These are phyloP conservation scores for Ptychobarbus kaznakovi DNA, from an alignment of 2,797 vertebrate genomes.

Conservation along the genomic window DNA sequence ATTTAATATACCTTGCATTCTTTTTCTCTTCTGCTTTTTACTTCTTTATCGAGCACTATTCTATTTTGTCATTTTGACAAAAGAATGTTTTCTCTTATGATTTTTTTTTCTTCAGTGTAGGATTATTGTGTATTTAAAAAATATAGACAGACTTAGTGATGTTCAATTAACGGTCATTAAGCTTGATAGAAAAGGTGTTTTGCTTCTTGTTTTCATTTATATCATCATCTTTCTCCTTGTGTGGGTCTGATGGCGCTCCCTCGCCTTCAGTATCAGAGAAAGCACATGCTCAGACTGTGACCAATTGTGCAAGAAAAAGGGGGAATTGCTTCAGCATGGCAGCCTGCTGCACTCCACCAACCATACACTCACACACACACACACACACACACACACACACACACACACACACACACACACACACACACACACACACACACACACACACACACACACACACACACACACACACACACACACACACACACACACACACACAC, in stretches of 20 bases:
- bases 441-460: slow-evolving; percentile 24
- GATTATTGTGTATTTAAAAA: background rate
- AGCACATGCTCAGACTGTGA: slow-evolving; percentile 60
- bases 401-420: slow-evolving; percentile 1
- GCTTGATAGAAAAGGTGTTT: background rate
- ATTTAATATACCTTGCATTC: background rate
- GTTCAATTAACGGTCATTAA: background rate
- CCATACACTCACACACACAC: no score
- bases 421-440: slow-evolving; percentile 36
- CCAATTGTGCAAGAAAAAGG: slow-evolving; percentile 65
- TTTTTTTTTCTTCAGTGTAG: background rate
- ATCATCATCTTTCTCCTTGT: slow-evolving; percentile 28
- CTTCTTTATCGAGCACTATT: background rate
- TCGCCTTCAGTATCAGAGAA: slow-evolving; percentile 53
- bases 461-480: slow-evolving; percentile 36
- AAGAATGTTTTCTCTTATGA: background rate
- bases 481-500: background rate
- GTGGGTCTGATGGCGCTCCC: slow-evolving; percentile 31
- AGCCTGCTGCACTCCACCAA: slow-evolving; percentile 46
- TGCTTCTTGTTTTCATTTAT: background rate
- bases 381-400: slow-evolving; percentile 30
- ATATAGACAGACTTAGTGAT: background rate
- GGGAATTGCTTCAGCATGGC: slow-evolving; percentile 58
- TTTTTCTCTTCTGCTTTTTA: background rate
- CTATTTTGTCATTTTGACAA: background rate